These are phyloP conservation scores for Xestobium rufovillosum DNA, from an alignment of 2,888 invertebrate species.

Conservation along the genomic window DNA sequence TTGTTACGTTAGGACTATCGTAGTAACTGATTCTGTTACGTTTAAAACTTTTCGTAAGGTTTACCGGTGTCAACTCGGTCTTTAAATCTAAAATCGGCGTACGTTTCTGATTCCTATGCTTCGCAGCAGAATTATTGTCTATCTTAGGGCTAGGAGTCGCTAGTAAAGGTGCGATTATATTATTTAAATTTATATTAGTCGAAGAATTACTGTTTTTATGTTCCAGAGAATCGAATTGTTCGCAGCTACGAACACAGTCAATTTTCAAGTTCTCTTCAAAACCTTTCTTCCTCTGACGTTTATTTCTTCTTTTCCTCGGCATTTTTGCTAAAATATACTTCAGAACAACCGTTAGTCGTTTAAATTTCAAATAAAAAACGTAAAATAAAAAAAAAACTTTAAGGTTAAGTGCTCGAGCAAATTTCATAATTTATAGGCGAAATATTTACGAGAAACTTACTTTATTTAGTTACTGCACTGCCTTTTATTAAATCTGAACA, in stretches of 20 bases:
- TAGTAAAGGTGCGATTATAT: slow-evolving; percentile 1
- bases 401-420: no score
- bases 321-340: no score
- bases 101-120: not conserved
- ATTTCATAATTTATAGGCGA: no score
- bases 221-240: not conserved
- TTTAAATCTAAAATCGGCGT: not conserved
- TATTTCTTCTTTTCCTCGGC: slow-evolving; percentile 1
- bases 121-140: not conserved
- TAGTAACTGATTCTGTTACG: not conserved
- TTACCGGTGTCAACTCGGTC: not conserved
- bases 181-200: not conserved
- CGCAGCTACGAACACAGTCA: no score
- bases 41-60: not conserved
- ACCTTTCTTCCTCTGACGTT: no score
- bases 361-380: slow-evolving; percentile 1
- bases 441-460: no score
- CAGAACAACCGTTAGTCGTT: not conserved
- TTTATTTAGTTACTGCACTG: no score
- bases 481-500: no score
- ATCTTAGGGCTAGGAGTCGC: slow-evolving; percentile 2
- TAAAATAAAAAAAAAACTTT: no score
- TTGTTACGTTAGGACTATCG: not conserved
- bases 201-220: not conserved
- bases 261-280: no score